Evolutionary conservation across 2,888 invertebrate genomes (phyloP).

Genomic region (Drosophila macrospina): DNA sequence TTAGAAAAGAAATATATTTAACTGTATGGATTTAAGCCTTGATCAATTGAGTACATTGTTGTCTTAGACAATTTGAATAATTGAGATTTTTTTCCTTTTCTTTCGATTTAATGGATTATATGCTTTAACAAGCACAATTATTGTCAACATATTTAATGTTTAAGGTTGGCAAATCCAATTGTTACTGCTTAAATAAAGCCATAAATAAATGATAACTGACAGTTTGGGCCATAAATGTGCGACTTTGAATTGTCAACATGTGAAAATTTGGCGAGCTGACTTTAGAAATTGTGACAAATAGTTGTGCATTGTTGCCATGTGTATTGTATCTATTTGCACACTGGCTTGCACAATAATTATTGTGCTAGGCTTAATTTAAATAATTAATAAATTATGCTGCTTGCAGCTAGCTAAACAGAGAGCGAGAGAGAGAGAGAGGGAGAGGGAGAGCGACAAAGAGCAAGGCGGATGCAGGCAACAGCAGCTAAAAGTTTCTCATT

Average conservation of each 20-base stretch:
- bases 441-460: slow-evolving; percentile 5
- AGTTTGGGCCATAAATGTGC: slow-evolving; percentile 12
- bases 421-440: not conserved
- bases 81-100: too few species aligned
- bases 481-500: slow-evolving; percentile 81
- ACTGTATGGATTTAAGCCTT: too few species aligned
- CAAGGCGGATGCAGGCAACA: slow-evolving; percentile 41
- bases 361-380: slow-evolving; percentile 70
- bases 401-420: slow-evolving; percentile 10
- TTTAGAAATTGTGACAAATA: slow-evolving; percentile 33
- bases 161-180: slow-evolving; percentile 10
- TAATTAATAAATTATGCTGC: slow-evolving; percentile 79
- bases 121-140: not conserved
- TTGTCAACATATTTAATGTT: not conserved
- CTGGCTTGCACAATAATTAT: slow-evolving; percentile 55
- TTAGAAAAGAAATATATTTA: not conserved
- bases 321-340: slow-evolving; percentile 35
- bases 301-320: slow-evolving; percentile 17
- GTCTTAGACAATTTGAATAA: too few species aligned
- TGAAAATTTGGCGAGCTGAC: slow-evolving; percentile 10
- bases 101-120: not conserved
- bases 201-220: slow-evolving; percentile 42
- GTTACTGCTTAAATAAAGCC: not conserved
- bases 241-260: slow-evolving; percentile 23
- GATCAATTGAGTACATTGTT: too few species aligned